Base-by-base conservation (phyloP, 2,797 vertebrate species). In the Siniperca scherzeri region DNA sequence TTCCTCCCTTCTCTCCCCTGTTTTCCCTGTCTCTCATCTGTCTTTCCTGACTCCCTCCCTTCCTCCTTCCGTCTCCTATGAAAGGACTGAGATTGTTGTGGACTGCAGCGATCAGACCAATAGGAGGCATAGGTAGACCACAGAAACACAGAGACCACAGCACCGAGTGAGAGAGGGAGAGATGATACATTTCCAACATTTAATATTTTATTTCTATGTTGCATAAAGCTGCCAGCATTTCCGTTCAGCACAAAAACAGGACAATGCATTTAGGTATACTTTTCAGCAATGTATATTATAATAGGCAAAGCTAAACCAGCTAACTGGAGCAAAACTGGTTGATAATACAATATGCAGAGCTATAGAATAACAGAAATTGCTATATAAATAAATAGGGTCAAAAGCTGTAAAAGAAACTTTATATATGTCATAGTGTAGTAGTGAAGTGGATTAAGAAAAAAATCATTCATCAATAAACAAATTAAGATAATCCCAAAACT, bases 81-180 rank as follows among this genome's bases (percentile, higher is more conserved):
- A 85, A 84, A 88, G 78, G 82, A 88, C 81, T 79, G 84, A 88
- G 88, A 88, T 90, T 93, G 93, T 93, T 92, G 92, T 94, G 93
- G 94, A 95, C 95, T 96, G 92, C 93, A 92, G 92, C 91, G 77
- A 92, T 94, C 93, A 95, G 91, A 93, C 96, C 96, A 97, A 96
- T 95, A 97, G 96, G 96, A 97, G 97, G 96, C 97, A 97, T 96
- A 95, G 95, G 95, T 95, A 97, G 95, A 96, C 97, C 96, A 92
- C 93, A 92, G 92, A 96, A 96, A 90, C 79, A 53, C 88, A 87
- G 69, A 61, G 86, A 82, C 87, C 85, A 66, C 80, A 76, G 84
- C 87, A 72, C 27, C 3, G 65, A 78, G 81, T 1, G 12, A 70
- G 79, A 78, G 73, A 77, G 84, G 38, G 57, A 72, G 73, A 77